Evolutionary conservation across 2,797 vertebrate species (phyloP).

Genomic region (Nyctibius grandis): DNA sequence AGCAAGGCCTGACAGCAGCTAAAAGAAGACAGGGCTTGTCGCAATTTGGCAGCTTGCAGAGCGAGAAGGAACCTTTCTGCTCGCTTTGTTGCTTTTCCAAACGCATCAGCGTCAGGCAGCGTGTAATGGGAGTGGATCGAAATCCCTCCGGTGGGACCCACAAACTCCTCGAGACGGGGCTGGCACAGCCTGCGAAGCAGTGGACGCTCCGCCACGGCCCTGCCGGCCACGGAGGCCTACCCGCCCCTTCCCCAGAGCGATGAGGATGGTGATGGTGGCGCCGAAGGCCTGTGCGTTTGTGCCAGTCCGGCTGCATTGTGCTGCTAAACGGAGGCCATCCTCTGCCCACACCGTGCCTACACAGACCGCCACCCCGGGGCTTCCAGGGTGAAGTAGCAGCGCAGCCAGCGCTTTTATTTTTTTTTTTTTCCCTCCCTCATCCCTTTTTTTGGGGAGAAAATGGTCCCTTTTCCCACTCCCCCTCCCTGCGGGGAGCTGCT

Average conservation of each 20-base stretch:
- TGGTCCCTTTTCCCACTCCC: neutral
- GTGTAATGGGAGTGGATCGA: slow-evolving; percentile 22
- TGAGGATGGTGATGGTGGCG: neutral
- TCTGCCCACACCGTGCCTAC: neutral
- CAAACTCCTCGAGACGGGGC: neutral
- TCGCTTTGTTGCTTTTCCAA: slow-evolving; percentile 35
- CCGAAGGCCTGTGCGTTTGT: neutral
- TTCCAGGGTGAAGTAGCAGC: neutral
- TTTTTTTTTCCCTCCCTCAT: fast-evolving
- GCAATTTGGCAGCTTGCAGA: slow-evolving; percentile 10
- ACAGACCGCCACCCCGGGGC: fast-evolving
- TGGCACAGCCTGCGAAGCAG: neutral
- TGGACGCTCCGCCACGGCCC: fast-evolving
- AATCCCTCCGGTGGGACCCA: neutral
- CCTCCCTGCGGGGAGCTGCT: neutral
- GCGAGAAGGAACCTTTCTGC: slow-evolving; percentile 37
- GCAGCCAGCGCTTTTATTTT: neutral
- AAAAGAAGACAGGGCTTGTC: neutral
- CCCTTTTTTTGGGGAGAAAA: neutral
- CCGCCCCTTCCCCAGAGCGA: neutral
- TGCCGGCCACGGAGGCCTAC: neutral
- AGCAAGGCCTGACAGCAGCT: slow-evolving; percentile 18
- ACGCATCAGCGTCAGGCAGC: neutral
- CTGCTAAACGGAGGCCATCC: neutral
- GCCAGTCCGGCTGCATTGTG: neutral